Conservation (phyloP, 2,888 invertebrate species). For the Polydesmus complanatus region DNA sequence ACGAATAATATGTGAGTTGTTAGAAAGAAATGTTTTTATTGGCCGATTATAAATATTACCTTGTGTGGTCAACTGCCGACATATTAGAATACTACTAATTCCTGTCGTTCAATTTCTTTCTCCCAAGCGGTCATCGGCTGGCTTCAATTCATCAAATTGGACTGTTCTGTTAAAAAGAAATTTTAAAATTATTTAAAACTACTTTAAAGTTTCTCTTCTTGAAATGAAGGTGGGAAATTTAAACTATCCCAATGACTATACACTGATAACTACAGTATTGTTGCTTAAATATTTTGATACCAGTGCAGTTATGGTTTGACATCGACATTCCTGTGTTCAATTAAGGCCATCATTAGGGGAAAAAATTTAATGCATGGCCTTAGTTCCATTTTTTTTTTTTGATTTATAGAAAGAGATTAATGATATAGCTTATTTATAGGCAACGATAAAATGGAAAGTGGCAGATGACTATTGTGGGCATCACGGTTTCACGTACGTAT, state of each 20-base stretch:
- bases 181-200: background rate
- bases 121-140: constrained; percentile 14
- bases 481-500: constrained; percentile 18
- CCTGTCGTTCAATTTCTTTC: constrained; percentile 21
- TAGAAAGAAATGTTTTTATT: background rate
- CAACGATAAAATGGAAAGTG: constrained; percentile 13
- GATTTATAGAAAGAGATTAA: constrained; percentile 34
- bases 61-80: constrained; percentile 1
- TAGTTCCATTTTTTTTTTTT: background rate
- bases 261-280: too few relatives aligned
- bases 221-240: background rate
- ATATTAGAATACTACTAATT: constrained; percentile 16
- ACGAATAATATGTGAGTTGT: too few relatives aligned
- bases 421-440: constrained; percentile 49
- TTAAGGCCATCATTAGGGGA: background rate
- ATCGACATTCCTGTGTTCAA: background rate
- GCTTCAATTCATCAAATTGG: background rate
- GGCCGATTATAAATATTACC: background rate
- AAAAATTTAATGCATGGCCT: background rate
- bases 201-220: background rate
- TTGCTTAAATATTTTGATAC: background rate
- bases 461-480: background rate
- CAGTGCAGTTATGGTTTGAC: background rate
- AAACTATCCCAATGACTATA: too few relatives aligned
- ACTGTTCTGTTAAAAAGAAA: background rate